A percentile compares a stretch with the other conserved stretches of the same genome.
phyloP scores from a whole-genome alignment of 64 coral and sea anemone species.

The Stichodactyla helianthus region DNA sequence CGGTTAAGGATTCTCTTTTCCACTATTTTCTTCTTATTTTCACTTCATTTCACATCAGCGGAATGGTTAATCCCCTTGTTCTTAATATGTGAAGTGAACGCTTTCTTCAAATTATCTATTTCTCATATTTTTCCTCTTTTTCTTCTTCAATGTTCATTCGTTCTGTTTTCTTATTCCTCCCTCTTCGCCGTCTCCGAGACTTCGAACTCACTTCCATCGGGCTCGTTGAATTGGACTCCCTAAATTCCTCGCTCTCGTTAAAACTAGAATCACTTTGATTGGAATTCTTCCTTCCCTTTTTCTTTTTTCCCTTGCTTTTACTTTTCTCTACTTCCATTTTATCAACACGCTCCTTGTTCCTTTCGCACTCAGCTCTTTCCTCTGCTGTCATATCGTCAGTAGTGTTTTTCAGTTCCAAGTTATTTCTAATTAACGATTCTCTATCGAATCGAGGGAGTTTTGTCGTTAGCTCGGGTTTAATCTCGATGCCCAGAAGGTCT shows the following conservation, averaged over 20 bases:
- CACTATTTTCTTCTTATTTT: too few species aligned
- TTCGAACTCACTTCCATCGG: neutral
- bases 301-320: neutral
- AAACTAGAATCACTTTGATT: neutral
- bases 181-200: neutral
- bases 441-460: constrained; percentile 67
- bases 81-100: too few species aligned
- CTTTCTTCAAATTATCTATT: neutral
- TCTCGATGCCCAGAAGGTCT: constrained; percentile 64
- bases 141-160: neutral
- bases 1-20: too few species aligned
- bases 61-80: too few species aligned
- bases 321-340: neutral
- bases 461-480: constrained; percentile 39
- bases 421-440: constrained; percentile 56
- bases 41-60: too few species aligned
- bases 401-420: constrained; percentile 39
- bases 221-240: neutral
- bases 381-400: constrained; percentile 46
- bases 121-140: too few species aligned
- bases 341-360: neutral
- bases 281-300: neutral
- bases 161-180: neutral
- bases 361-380: neutral
- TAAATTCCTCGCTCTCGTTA: neutral